Evolutionary conservation across 1,140 invertebrate species (phyloP).

Genomic region (Elymnias hypermnestra): DNA sequence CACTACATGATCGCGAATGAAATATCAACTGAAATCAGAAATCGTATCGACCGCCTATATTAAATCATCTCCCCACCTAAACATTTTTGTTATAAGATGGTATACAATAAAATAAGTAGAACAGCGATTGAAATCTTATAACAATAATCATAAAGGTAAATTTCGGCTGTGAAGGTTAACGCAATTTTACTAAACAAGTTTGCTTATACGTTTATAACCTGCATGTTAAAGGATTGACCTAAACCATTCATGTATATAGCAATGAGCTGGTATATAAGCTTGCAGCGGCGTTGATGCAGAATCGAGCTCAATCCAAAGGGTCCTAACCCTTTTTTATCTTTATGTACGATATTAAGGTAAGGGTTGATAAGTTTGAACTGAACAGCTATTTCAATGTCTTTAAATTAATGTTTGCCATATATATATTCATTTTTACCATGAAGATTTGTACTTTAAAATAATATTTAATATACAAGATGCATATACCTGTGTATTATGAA

Average conservation of each 20-base stretch:
- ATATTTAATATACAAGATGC: no score
- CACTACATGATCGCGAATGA: slow-evolving; percentile 23
- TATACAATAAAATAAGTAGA: slow-evolving; percentile 5
- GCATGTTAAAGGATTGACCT: slow-evolving; percentile 2
- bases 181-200: slow-evolving; percentile 2
- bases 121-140: slow-evolving; percentile 2
- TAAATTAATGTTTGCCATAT: no score
- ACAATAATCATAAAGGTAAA: slow-evolving; percentile 7
- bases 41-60: slow-evolving; percentile 24
- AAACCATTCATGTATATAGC: slow-evolving; percentile 20
- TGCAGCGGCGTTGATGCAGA: slow-evolving; percentile 42
- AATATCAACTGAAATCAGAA: slow-evolving; percentile 15
- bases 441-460: no score
- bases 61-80: slow-evolving; percentile 25
- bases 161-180: not conserved
- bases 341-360: slow-evolving; percentile 7
- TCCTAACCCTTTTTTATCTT: slow-evolving; percentile 36
- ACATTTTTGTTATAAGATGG: slow-evolving; percentile 5
- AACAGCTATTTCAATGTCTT: no score
- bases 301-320: slow-evolving; percentile 48
- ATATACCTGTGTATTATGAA: no score
- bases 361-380: slow-evolving; percentile 11
- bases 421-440: no score
- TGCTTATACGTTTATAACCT: not conserved
- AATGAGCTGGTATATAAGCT: slow-evolving; percentile 29